Conservation (phyloP, 1,140 invertebrate genomes). For the Pogonomyrmex californicus region DNA sequence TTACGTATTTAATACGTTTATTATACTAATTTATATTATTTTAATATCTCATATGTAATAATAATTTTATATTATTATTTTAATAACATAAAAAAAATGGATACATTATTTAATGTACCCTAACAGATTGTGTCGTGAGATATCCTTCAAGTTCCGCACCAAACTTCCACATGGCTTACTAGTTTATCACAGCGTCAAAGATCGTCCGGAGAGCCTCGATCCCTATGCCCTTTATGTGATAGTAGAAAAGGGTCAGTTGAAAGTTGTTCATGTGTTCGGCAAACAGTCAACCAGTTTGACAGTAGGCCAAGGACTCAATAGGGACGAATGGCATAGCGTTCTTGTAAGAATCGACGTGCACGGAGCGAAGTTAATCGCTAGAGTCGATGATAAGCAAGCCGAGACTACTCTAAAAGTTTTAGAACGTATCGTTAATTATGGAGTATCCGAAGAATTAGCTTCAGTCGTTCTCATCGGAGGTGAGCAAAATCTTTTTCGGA, state of each 20-base stretch:
- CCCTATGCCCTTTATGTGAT: conserved; percentile 96
- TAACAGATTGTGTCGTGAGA: conserved; percentile 93
- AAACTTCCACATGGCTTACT: conserved; percentile 94
- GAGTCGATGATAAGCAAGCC: conserved; percentile 93
- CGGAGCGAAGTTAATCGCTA: conserved; percentile 92
- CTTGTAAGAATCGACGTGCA: conserved; percentile 94
- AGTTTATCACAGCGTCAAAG: conserved; percentile 96
- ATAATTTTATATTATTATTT: conserved; percentile 16
- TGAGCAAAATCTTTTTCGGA: conserved; percentile 80
- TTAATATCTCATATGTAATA: not conserved
- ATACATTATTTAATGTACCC: not conserved
- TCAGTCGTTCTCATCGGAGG: conserved; percentile 96
- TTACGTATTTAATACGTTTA: not conserved
- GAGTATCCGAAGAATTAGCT: conserved; percentile 93
- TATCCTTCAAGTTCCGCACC: conserved; percentile 95
- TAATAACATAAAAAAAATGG: not conserved
- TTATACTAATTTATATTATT: not conserved
- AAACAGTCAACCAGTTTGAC: conserved; percentile 94
- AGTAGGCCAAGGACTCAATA: conserved; percentile 95
- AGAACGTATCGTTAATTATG: conserved; percentile 93
- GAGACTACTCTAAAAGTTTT: conserved; percentile 93
- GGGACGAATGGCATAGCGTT: conserved; percentile 96
- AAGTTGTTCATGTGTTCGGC: conserved; percentile 96
- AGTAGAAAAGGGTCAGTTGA: conserved; percentile 95
- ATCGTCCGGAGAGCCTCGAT: conserved; percentile 91